Percentiles rank a stretch among this genome's conserved stretches.
phyloP scores from a whole-genome alignment of 2,797 vertebrate genomes.

The Avahi laniger region DNA sequence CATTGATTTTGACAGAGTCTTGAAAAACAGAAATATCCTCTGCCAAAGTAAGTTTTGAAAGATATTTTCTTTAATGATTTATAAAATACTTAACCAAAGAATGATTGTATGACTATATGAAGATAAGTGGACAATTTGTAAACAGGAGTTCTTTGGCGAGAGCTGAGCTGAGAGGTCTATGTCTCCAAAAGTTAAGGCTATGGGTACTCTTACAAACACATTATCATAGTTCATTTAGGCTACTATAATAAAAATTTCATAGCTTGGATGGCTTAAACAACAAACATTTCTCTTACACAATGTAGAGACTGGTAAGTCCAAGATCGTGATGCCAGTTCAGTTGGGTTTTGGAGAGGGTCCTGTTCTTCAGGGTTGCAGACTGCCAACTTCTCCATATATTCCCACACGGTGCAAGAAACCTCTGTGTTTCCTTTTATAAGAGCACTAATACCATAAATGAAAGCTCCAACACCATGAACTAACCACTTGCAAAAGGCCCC shows the following conservation, averaged over 20 bases:
- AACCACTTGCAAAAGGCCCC: neutral
- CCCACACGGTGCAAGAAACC: neutral
- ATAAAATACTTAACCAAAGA: neutral
- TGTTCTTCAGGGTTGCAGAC: neutral
- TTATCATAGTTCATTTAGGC: neutral
- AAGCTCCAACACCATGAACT: neutral
- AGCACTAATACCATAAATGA: neutral
- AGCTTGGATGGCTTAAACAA: neutral
- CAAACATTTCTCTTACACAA: neutral
- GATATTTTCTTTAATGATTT: neutral
- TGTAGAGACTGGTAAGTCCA: neutral
- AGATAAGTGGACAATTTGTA: neutral
- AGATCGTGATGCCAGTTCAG: neutral
- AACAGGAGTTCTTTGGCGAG: neutral
- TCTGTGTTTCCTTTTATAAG: neutral
- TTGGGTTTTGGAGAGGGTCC: neutral
- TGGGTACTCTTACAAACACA: neutral
- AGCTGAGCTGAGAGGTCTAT: neutral
- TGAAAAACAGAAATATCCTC: neutral
- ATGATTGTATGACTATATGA: neutral
- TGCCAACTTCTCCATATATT: neutral
- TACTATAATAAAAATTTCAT: neutral
- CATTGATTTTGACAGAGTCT: neutral
- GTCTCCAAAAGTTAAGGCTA: neutral
- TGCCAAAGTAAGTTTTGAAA: neutral